Evolutionary conservation across 2,888 invertebrate genomes (phyloP), one percentile per base, ranked within the genome.

Genomic region (Dynastes hyllus): DNA sequence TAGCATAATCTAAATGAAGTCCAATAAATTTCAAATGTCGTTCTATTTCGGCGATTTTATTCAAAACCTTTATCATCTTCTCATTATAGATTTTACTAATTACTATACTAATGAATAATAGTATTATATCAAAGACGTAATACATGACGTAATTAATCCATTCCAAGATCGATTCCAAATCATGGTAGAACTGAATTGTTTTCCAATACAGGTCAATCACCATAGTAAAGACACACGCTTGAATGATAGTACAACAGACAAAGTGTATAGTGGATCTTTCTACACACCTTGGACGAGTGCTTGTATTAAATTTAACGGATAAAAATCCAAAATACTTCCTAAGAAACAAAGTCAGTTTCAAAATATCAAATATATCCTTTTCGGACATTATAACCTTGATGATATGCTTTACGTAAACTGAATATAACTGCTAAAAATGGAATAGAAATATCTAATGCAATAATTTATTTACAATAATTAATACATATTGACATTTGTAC

Each of bases 101-200:
- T 2, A 67, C 3, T 40, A 67, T 67, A n/a, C 66, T 45, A 6
- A 8, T 45, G 8, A 45, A 8, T 13, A 67, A 67, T 4, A 67
- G 29, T 22, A n/a, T 22, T 1, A 67, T 45, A 67, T 67, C 66
- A 13, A 67, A 45, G 9, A 67, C n/a, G 45, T 67, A 67, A n/a
- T 67, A 67, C 40, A 67, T 13, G 9, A 67, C 40, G 9, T 37
- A 67, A 67, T 45, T 45, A n/a, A 67, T 67, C 66, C 66, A 67
- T 67, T 67, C 66, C 8, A 67, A 45, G 16, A 67, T 45, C 1
- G 45, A 67, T 29, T 67, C 13, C 22, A 67, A n/a, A 45, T 67
- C 29, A 6, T 16, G 16, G 40, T 67, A 67, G n/a, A 11, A 40
- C 29, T 67, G 66, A 3, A 67, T 67, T 1, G 66, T 16, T 22